Percentiles rank a stretch among this genome's conserved stretches.
Evolutionary conservation across 1,140 invertebrate genomes (phyloP).

Genomic region (Tetranychus urticae): DNA sequence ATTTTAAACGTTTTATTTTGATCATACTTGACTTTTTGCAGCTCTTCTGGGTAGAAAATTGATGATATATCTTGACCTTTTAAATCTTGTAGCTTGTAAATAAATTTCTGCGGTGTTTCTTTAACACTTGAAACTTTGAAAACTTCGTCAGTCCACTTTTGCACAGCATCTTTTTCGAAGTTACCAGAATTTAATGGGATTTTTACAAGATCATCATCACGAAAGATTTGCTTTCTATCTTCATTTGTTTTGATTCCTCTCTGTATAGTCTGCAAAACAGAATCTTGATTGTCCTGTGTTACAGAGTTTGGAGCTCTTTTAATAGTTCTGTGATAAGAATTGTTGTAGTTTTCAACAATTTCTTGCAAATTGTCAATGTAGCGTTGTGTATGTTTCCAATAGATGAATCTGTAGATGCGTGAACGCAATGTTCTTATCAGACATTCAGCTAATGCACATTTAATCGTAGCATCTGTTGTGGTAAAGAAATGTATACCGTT

Average conservation of each 20-base stretch:
- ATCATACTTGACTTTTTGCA: not conserved
- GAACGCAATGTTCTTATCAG: slow-evolving; percentile 23
- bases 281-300: no score
- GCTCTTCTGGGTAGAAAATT: not conserved
- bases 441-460: slow-evolving; percentile 25
- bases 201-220: no score
- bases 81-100: not conserved
- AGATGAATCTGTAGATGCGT: not conserved
- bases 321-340: not conserved
- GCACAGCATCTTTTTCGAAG: not conserved
- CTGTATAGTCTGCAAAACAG: no score
- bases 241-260: no score
- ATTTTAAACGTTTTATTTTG: not conserved
- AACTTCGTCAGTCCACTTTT: not conserved
- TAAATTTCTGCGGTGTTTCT: not conserved
- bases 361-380: not conserved
- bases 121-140: not conserved
- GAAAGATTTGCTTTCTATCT: no score
- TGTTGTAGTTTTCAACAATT: not conserved
- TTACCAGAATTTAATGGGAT: no score
- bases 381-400: not conserved
- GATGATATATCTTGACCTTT: not conserved
- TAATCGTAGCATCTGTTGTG: slow-evolving; percentile 16
- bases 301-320: not conserved
- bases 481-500: slow-evolving; percentile 22